These are phyloP conservation scores for Cyrtonyx montezumae DNA, from an alignment of 2,113 vertebrate species.

Conservation along the genomic window DNA sequence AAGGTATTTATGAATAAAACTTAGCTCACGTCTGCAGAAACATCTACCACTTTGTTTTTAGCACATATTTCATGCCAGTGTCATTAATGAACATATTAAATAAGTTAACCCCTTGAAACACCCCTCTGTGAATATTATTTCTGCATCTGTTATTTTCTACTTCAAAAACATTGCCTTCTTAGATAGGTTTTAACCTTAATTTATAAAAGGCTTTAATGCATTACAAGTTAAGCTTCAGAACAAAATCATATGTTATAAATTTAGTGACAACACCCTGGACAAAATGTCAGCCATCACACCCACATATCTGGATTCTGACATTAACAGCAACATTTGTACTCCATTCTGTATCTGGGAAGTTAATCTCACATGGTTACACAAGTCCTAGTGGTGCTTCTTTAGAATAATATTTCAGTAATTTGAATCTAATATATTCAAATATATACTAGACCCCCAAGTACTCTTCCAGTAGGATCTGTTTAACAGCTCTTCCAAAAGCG, in stretches of 20 bases:
- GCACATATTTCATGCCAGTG: not conserved
- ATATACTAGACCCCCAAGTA: not conserved
- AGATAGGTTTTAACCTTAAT: not conserved
- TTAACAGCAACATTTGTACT: not conserved
- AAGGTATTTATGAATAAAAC: not conserved
- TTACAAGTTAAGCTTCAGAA: not conserved
- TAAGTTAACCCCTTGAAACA: not conserved
- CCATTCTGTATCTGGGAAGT: not conserved
- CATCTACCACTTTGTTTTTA: not conserved
- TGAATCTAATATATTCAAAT: conserved; percentile 39
- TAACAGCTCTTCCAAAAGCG: conserved; percentile 1
- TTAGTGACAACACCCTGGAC: not conserved
- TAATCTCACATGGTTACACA: conserved; percentile 18
- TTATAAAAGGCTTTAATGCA: not conserved
- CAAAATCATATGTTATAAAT: not conserved
- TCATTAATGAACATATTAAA: not conserved
- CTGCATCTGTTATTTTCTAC: not conserved
- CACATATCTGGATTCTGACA: not conserved
- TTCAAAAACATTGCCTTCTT: not conserved
- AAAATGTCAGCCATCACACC: not conserved
- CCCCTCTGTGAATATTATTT: not conserved
- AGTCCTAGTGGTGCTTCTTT: not conserved
- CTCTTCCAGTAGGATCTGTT: conserved; percentile 14
- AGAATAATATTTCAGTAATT: conserved; percentile 26
- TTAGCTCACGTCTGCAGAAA: not conserved